Evolutionary conservation across 2,888 invertebrate genomes (phyloP).

Genomic region (Nemotelus nigrinus): DNA sequence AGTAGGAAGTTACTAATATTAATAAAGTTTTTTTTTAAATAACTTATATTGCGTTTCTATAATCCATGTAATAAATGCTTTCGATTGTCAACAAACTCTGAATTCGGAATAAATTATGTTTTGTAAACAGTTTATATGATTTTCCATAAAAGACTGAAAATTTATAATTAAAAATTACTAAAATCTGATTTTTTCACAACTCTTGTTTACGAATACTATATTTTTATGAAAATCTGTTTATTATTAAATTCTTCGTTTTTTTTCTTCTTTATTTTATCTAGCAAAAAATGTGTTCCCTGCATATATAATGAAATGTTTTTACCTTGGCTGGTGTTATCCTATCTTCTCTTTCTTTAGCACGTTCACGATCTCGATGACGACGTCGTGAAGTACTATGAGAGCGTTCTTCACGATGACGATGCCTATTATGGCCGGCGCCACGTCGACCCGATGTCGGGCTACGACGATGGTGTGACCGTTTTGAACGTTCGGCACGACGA

Average conservation of each 20-base stretch:
- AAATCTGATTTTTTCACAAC: constrained; percentile 8
- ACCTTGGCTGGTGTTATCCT: constrained; percentile 64
- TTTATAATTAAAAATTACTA: constrained; percentile 35
- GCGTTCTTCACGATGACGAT: constrained; percentile 64
- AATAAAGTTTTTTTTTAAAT: too few relatives aligned
- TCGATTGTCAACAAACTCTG: too few relatives aligned
- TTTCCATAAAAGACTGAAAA: neutral
- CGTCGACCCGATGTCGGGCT: constrained; percentile 81
- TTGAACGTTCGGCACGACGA: constrained; percentile 83
- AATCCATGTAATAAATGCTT: too few relatives aligned
- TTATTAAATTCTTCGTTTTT: neutral
- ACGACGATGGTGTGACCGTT: constrained; percentile 84
- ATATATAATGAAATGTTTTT: constrained; percentile 63
- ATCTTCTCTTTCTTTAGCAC: constrained; percentile 63
- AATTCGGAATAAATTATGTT: too few relatives aligned
- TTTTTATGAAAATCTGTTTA: neutral
- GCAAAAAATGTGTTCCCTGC: constrained; percentile 53
- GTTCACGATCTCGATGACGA: constrained; percentile 61
- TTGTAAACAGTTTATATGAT: too few relatives aligned
- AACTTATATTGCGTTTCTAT: too few relatives aligned
- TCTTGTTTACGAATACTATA: neutral
- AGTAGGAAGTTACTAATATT: too few relatives aligned
- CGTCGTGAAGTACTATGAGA: constrained; percentile 64
- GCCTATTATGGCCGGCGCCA: constrained; percentile 69
- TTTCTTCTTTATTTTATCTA: constrained; percentile 38